Percentiles rank a stretch among this genome's conserved stretches.
Conservation (phyloP, 1,140 invertebrate species). For the Trichoplusia ni region DNA sequence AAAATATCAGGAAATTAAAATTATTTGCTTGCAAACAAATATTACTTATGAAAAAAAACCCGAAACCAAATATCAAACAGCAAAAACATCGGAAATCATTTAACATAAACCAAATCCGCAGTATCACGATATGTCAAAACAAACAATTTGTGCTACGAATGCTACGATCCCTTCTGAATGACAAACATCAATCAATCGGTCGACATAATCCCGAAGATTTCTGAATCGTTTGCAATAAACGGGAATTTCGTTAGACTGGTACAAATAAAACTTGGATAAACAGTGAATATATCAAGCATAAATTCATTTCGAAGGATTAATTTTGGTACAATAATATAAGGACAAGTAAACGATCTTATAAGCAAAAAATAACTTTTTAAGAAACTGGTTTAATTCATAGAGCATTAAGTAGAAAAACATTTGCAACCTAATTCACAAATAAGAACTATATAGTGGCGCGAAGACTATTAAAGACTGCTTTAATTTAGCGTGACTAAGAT, state of each 20-base stretch:
- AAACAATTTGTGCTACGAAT: conserved; percentile 4
- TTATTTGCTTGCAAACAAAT: not conserved
- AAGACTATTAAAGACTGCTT: no score
- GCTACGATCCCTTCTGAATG: conserved; percentile 10
- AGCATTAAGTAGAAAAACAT: no score
- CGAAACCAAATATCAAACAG: not conserved
- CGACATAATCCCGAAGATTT: not conserved
- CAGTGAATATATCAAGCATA: conserved; percentile 10
- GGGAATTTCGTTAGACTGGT: conserved; percentile 7
- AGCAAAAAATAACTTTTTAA: no score
- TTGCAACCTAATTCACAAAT: no score
- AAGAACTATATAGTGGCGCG: no score
- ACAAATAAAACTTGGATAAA: conserved; percentile 3
- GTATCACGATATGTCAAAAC: not conserved
- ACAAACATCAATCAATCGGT: conserved; percentile 15
- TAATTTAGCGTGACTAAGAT: no score
- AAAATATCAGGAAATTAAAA: not conserved
- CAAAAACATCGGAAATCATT: conserved; percentile 8
- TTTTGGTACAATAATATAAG: not conserved
- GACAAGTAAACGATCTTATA: conserved; percentile 2
- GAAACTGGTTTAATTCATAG: no score
- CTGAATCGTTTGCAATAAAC: conserved; percentile 1
- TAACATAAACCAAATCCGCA: not conserved
- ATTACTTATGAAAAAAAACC: not conserved
- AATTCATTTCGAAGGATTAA: conserved; percentile 8